These are phyloP conservation scores for Brachionus rotundiformis DNA, from an alignment of 1,140 invertebrate species.

Conservation along the genomic window DNA sequence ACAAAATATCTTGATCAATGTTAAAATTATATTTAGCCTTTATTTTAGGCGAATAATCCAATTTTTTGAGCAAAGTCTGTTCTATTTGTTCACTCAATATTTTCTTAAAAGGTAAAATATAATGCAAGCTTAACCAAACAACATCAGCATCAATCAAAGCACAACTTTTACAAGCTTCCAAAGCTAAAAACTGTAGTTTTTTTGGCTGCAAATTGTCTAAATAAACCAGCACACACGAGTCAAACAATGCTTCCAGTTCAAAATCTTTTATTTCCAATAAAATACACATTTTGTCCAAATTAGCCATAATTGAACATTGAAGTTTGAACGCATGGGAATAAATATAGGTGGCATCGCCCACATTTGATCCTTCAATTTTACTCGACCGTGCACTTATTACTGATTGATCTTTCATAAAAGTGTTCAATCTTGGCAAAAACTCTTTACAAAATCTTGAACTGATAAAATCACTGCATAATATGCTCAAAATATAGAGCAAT, in stretches of 20 bases:
- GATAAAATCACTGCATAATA: conserved; percentile 34
- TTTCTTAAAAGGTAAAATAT: conserved; percentile 37
- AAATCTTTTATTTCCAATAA: conserved; percentile 37
- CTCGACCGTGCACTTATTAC: not conserved
- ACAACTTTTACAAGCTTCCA: conserved; percentile 34
- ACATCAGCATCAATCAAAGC: conserved; percentile 40
- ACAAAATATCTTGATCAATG: conserved; percentile 13
- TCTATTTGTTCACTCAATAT: not conserved
- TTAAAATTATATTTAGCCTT: conserved; percentile 33
- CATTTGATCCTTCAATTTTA: not conserved
- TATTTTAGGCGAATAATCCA: not conserved
- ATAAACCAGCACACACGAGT: conserved; percentile 23
- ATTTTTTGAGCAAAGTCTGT: not conserved
- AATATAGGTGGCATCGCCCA: conserved; percentile 26
- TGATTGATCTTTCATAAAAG: conserved; percentile 29
- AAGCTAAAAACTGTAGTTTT: conserved; percentile 9
- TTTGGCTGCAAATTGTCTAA: conserved; percentile 19
- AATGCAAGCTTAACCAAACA: conserved; percentile 41
- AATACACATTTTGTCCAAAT: conserved; percentile 50
- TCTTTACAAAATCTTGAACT: conserved; percentile 33
- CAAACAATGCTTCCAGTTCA: conserved; percentile 27
- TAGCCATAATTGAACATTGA: conserved; percentile 17
- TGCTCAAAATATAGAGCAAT: conserved; percentile 25
- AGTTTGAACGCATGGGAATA: conserved; percentile 50
- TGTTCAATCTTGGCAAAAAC: conserved; percentile 22